A percentile compares a stretch with the other conserved stretches of the same genome.
Conservation (phyloP, 2,113 vertebrate genomes). For the Pycnonotus jocosus region DNA sequence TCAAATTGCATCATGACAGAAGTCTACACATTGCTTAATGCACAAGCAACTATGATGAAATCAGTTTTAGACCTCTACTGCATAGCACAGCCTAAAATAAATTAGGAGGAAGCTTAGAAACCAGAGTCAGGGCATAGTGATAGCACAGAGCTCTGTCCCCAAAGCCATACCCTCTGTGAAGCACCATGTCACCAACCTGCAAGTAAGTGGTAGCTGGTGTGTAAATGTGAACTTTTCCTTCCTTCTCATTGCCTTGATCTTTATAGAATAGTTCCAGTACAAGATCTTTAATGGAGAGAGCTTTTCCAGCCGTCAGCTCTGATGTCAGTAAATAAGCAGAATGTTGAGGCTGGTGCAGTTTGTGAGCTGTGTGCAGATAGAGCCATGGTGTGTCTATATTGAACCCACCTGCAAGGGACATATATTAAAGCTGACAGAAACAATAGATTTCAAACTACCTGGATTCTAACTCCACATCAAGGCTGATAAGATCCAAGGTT, state of each 20-base stretch:
- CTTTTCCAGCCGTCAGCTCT: slow-evolving; percentile 77
- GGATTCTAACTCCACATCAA: neutral
- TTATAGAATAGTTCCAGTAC: slow-evolving; percentile 73
- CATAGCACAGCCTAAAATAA: neutral
- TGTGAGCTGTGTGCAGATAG: slow-evolving; percentile 72
- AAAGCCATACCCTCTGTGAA: neutral
- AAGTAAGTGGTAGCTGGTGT: slow-evolving; percentile 76
- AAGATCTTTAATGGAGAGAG: slow-evolving; percentile 74
- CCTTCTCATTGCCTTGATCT: slow-evolving; percentile 67
- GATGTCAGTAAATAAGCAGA: slow-evolving; percentile 67
- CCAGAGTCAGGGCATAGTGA: neutral
- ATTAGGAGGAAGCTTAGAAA: neutral
- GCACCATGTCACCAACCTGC: slow-evolving; percentile 49
- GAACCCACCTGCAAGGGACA: slow-evolving; percentile 69
- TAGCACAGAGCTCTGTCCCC: neutral
- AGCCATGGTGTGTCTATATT: slow-evolving; percentile 84
- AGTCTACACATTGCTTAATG: neutral
- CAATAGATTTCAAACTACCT: neutral
- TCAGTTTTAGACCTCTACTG: neutral
- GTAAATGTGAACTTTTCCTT: slow-evolving; percentile 75
- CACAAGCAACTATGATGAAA: neutral
- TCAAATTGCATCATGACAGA: neutral
- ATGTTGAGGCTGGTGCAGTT: slow-evolving; percentile 71
- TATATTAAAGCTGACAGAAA: neutral
- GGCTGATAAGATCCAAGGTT: neutral